Percentiles rank a stretch among this genome's conserved stretches.
These are phyloP conservation scores for Mus spicilegus DNA, from an alignment of 2,113 vertebrate genomes.

Conservation along the genomic window DNA sequence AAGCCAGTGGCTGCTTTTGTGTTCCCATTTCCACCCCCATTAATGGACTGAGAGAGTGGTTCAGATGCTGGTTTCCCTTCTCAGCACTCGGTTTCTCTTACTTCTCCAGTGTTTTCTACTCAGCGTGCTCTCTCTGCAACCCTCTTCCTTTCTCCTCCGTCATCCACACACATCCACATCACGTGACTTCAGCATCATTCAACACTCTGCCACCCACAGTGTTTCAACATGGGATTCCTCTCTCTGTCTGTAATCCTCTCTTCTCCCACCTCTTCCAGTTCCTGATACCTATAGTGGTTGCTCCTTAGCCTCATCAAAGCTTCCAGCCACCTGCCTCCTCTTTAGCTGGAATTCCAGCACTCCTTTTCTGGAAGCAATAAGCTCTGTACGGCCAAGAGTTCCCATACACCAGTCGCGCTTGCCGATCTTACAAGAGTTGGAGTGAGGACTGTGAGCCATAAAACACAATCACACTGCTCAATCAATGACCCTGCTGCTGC, in stretches of 20 bases:
- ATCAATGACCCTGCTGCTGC: not conserved
- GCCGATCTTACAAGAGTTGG: not conserved
- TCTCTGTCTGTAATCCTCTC: constrained; percentile 36
- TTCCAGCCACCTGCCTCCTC: not conserved
- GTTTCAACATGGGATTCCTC: constrained; percentile 59
- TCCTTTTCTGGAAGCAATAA: not conserved
- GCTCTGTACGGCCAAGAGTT: not conserved
- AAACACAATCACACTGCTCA: not conserved
- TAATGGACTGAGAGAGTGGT: not conserved
- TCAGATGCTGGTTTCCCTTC: not conserved
- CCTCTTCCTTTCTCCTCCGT: not conserved
- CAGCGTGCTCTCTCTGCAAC: not conserved
- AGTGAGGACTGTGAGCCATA: not conserved
- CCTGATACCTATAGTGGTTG: not conserved
- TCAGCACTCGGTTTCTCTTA: not conserved
- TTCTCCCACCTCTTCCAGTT: constrained; percentile 26
- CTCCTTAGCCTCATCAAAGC: not conserved
- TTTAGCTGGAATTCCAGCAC: not conserved
- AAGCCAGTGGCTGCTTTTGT: not conserved
- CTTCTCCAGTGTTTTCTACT: not conserved
- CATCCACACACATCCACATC: not conserved
- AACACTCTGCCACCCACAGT: not conserved
- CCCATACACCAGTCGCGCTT: not conserved
- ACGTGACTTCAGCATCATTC: not conserved
- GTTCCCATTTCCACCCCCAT: not conserved